These are phyloP conservation scores for Drosophila tripunctata DNA, from an alignment of 2,888 invertebrate species.

Conservation along the genomic window DNA sequence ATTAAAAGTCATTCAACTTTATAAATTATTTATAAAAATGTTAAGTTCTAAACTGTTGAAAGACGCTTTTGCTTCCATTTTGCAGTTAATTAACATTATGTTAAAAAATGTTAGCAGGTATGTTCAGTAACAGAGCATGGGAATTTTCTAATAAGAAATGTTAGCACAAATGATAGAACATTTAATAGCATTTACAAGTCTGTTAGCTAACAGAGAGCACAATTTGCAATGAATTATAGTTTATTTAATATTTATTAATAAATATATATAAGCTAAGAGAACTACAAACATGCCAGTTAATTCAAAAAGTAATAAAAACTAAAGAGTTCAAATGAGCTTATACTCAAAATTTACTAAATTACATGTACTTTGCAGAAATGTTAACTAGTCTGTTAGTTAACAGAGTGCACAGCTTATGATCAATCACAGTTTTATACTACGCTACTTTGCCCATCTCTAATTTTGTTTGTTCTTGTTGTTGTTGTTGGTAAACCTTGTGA, in stretches of 20 bases:
- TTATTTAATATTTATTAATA: no score
- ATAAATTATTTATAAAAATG: neutral
- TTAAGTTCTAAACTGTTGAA: neutral
- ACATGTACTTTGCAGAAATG: no score
- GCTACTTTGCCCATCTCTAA: slow-evolving; percentile 23
- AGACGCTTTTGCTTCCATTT: neutral
- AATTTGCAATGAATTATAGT: no score
- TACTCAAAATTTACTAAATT: no score
- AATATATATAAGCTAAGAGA: no score
- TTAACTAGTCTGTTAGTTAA: neutral
- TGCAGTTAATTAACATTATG: neutral
- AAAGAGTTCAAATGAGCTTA: no score
- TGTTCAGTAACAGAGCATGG: neutral
- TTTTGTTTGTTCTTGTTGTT: slow-evolving; percentile 35
- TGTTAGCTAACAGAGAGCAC: no score
- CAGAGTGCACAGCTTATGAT: neutral
- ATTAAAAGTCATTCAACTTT: neutral
- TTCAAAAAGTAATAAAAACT: no score
- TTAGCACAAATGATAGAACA: no score
- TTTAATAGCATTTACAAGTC: no score
- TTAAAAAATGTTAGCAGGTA: neutral
- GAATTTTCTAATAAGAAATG: no score
- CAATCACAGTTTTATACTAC: neutral
- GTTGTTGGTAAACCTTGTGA: slow-evolving; percentile 47
- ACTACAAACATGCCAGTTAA: no score